Base-by-base conservation (phyloP, 2,888 invertebrate species). In the Nemurella pictetii region DNA sequence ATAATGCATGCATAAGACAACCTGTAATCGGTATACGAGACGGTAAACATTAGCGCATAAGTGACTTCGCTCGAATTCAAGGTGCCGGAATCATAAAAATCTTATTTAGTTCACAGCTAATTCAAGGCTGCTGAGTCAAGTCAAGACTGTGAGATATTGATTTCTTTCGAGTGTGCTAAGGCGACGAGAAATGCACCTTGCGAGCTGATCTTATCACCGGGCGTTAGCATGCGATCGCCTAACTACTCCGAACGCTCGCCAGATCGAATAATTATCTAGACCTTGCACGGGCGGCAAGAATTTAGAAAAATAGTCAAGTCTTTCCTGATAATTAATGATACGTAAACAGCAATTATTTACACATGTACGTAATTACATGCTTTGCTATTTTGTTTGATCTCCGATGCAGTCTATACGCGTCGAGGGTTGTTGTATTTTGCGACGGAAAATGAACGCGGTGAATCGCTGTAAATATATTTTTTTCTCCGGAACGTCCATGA, bases 351-450 rank as follows among this genome's bases (percentile, higher is more conserved):
- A 28, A 20, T 26, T 80, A 30, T 26, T 80, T 80, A 80, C 80
- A 80, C 29, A 80, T n/a, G 25, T 80, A 80, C 25, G 32, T 80
- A 80, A 30, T 35, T 80, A 80, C 80, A 12, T 12, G 20, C 55
- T 12, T 20, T 12, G 20, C 20, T 12, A 20, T 12, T 55, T 55
- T 32, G 32, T 32, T 15, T 55, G 15, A 55, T 7, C 55, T 7
- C 20, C 15, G 55, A 55, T 12, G 55, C 9, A 20, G 55, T 20
- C 9, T 7, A 55, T n/a, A n/a, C n/a, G n/a, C n/a, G n/a, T n/a
- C n/a, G n/a, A n/a, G n/a, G n/a, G n/a, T n/a, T n/a, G n/a, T n/a
- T n/a, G n/a, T n/a, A n/a, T n/a, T n/a, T n/a, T n/a, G n/a, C n/a
- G n/a, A n/a, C n/a, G n/a, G n/a, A n/a, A n/a, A n/a, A n/a, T n/a